Conservation (phyloP, 2,797 vertebrate genomes). For the Lagocephalus sceleratus region DNA sequence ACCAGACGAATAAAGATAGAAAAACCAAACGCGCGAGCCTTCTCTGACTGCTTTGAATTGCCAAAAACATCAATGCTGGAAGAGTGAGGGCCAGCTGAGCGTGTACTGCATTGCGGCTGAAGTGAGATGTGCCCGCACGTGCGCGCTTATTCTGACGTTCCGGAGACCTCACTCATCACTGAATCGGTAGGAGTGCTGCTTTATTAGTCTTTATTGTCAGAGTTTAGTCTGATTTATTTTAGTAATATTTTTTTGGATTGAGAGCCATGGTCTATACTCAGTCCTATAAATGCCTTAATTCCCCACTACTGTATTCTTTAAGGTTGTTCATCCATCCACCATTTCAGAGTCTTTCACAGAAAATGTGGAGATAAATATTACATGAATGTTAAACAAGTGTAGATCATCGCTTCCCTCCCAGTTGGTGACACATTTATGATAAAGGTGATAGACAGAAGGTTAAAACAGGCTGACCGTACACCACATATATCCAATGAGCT, state of each 20-base stretch:
- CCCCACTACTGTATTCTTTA: no score
- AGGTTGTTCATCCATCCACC: no score
- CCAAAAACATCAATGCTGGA: not conserved
- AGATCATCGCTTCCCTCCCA: no score
- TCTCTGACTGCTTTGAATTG: conserved; percentile 14
- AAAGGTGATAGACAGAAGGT: conserved; percentile 14
- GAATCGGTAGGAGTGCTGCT: no score
- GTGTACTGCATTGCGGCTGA: conserved; percentile 70
- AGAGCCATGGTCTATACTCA: not conserved
- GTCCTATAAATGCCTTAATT: not conserved
- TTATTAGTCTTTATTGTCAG: no score
- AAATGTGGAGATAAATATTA: no score
- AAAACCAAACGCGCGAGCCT: conserved; percentile 26
- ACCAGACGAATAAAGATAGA: conserved; percentile 65
- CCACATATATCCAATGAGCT: conserved; percentile 10
- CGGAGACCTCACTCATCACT: conserved; percentile 10
- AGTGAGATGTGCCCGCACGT: conserved; percentile 42
- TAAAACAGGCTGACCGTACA: conserved; percentile 20
- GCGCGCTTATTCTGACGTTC: conserved; percentile 29
- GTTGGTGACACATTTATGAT: not conserved
- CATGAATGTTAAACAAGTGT: no score
- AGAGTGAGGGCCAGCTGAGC: conserved; percentile 20
- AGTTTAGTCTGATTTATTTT: no score
- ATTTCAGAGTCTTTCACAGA: not conserved
- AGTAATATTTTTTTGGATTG: not conserved